Base-by-base conservation (phyloP, 2,888 invertebrate genomes). In the Eupithecia insigniata region DNA sequence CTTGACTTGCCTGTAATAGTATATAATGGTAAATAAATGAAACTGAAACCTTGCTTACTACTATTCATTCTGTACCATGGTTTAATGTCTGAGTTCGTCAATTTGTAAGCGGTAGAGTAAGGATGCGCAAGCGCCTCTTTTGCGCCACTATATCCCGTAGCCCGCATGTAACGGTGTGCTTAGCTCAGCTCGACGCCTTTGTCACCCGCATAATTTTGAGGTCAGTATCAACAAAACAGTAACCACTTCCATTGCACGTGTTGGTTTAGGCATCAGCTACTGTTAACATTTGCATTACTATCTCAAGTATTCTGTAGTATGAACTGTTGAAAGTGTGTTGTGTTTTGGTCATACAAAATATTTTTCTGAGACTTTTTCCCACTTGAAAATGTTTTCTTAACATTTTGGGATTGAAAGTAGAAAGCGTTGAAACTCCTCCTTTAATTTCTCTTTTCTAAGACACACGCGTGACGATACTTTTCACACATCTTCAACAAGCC, bases 111-210 rank as follows among this genome's bases (percentile, higher is more conserved):
- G 60, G 75, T 76, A 71, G 64, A n/a, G 39, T 39, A 75, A 58
- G 74, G 70, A 76, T 71, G 64, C 75, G 78, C 78, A 78, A 77
- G 79, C 82, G 72, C 66, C 72, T 32, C 55, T 61, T 69, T 71
- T 69, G 61, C 79, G 74, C 75, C 76, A 70, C 70, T 73, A 72
- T 77, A 83, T 86, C 85, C 86, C 81, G 84, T 82, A 85, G 76
- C 86, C 85, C 84, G 85, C 82, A 84, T 84, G 65, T 78, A 80
- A 77, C 79, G 76, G 77, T 76, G 76, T 78, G 76, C 74, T 71
- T 43, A 18, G 18, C 18, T 43, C 69, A 62, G 75, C 70, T 74
- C 74, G 64, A 69, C 76, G 71, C 73, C n/a, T n/a, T 75, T 70
- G 34, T 72, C 71, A 66, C 83, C 81, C 83, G 78, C 75, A 83